A percentile compares a stretch with the other conserved stretches of the same genome.
Conservation (phyloP, 2,113 vertebrate species). For the Megaleporinus macrocephalus region DNA sequence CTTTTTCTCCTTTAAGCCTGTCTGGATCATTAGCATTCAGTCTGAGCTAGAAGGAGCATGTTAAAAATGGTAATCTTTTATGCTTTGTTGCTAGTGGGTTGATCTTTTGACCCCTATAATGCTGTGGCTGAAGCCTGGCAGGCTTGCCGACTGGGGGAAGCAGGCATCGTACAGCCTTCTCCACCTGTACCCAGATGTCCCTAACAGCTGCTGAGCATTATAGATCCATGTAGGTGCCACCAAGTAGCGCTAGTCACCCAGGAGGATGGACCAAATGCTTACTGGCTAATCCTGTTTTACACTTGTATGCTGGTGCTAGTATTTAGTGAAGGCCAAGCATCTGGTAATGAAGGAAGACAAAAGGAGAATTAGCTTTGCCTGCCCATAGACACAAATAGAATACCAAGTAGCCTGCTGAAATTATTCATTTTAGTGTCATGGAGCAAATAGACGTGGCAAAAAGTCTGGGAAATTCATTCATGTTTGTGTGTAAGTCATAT, state of each 20-base stretch:
- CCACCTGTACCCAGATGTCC: slow-evolving; percentile 62
- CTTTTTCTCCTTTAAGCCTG: slow-evolving; percentile 11
- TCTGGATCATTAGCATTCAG: slow-evolving; percentile 40
- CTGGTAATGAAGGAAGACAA: slow-evolving; percentile 78
- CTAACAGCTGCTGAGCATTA: slow-evolving; percentile 71
- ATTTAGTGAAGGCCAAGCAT: slow-evolving; percentile 47
- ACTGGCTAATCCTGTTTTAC: slow-evolving; percentile 79
- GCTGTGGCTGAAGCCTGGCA: slow-evolving; percentile 11
- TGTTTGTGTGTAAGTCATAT: not conserved
- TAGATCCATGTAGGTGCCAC: slow-evolving; percentile 61
- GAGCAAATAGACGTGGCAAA: not conserved
- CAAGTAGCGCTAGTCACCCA: slow-evolving; percentile 54
- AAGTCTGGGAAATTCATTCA: not conserved
- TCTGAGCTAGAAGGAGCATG: slow-evolving; percentile 6
- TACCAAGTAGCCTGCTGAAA: slow-evolving; percentile 69
- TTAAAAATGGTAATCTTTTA: slow-evolving; percentile 45
- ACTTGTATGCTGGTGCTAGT: slow-evolving; percentile 75
- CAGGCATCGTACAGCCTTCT: not conserved
- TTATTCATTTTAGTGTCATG: not conserved
- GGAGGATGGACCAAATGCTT: slow-evolving; percentile 65
- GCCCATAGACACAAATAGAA: slow-evolving; percentile 67
- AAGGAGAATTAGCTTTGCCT: slow-evolving; percentile 73
- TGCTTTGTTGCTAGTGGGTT: slow-evolving; percentile 40
- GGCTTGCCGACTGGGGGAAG: not conserved
- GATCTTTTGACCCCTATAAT: slow-evolving; percentile 48